Percentiles rank a stretch among this genome's conserved stretches.
These are phyloP conservation scores for Haliclona indistincta DNA, from an alignment of 37 sponge, comb jelly and placozoan genomes.

Conservation along the genomic window DNA sequence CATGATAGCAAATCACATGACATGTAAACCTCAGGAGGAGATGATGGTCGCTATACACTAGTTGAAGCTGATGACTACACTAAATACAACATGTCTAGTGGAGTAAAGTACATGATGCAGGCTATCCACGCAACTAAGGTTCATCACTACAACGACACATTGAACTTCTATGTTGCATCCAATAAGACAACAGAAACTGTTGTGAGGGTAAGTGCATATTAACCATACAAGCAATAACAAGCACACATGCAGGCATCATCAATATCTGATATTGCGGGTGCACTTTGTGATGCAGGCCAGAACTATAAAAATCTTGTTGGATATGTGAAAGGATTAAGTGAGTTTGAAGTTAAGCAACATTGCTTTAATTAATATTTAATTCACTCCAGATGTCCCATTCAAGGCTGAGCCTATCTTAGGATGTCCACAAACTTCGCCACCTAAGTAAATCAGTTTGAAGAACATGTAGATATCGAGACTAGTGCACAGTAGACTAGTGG, in stretches of 20 bases:
- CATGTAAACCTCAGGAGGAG: slow-evolving; percentile 64
- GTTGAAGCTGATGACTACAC: slow-evolving; percentile 47
- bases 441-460: no score
- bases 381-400: no score
- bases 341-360: no score
- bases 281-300: slow-evolving; percentile 84
- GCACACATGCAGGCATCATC: slow-evolving; percentile 70
- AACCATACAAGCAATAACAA: not conserved
- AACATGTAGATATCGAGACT: no score
- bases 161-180: slow-evolving; percentile 55
- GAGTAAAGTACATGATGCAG: slow-evolving; percentile 55
- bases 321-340: slow-evolving; percentile 78
- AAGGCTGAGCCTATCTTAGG: no score
- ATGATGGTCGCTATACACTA: slow-evolving; percentile 67
- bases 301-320: slow-evolving; percentile 93
- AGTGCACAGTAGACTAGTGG: no score
- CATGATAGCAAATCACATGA: no score
- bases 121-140: slow-evolving; percentile 67
- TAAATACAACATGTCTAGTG: slow-evolving; percentile 22
- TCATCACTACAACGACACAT: slow-evolving; percentile 80
- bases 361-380: no score
- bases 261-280: slow-evolving; percentile 72
- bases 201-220: slow-evolving; percentile 34
- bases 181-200: slow-evolving; percentile 5
- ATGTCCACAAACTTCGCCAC: no score